Evolutionary conservation across 2,113 vertebrate species (phyloP).

Genomic region (Cyprinodon variegatus): DNA sequence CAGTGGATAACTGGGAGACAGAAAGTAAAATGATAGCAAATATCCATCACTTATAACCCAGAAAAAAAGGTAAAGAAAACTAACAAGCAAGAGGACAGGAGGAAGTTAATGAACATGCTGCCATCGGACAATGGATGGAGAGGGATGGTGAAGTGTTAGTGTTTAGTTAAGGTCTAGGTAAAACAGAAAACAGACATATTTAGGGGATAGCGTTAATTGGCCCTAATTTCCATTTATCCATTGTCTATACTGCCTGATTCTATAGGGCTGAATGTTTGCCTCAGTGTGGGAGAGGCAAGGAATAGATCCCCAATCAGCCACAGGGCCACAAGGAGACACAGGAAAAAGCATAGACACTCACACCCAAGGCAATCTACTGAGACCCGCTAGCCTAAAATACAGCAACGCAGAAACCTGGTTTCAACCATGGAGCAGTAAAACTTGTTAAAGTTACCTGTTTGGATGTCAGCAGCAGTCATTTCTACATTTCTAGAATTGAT

Average conservation of each 20-base stretch:
- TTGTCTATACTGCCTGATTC: not conserved
- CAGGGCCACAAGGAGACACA: too few relatives aligned
- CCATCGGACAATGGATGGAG: constrained; percentile 49
- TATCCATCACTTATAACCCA: constrained; percentile 10
- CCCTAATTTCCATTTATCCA: not conserved
- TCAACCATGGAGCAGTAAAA: not conserved
- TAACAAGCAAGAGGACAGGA: constrained; percentile 40
- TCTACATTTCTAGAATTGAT: constrained; percentile 45
- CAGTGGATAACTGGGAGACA: constrained; percentile 51
- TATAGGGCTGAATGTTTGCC: not conserved
- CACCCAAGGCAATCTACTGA: not conserved
- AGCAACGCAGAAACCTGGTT: not conserved
- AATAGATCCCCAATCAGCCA: not conserved
- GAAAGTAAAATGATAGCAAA: constrained; percentile 46
- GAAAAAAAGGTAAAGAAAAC: constrained; percentile 33
- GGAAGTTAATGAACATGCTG: constrained; percentile 74
- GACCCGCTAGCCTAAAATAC: not conserved
- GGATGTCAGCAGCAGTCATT: constrained; percentile 21
- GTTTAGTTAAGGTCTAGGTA: constrained; percentile 59
- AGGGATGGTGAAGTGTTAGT: constrained; percentile 63
- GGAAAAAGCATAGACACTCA: not conserved
- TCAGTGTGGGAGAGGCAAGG: not conserved
- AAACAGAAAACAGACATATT: too few relatives aligned
- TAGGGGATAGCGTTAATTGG: too few relatives aligned
- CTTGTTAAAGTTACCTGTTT: constrained; percentile 49